Conservation (phyloP, 1,140 invertebrate genomes). For the Sminthurinus signatus region DNA sequence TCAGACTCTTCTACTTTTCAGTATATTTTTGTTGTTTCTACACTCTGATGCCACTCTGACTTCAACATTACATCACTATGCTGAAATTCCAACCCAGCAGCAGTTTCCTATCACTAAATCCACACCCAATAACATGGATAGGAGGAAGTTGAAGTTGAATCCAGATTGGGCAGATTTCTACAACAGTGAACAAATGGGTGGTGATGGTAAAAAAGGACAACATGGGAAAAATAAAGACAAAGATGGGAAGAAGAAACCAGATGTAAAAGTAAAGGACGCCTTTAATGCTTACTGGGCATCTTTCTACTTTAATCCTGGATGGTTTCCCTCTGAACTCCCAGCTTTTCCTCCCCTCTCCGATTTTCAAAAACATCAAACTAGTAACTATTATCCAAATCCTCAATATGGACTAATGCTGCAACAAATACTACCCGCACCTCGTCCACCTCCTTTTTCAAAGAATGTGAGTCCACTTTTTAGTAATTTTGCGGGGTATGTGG, state of each 20-base stretch:
- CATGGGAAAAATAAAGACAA: too few species aligned
- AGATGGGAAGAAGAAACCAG: not conserved
- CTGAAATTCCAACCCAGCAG: too few species aligned
- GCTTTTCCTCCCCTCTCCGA: not conserved
- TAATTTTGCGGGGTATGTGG: slow-evolving; percentile 10
- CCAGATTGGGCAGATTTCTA: not conserved
- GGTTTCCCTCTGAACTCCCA: not conserved
- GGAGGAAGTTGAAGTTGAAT: not conserved
- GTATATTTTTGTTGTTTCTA: too few species aligned
- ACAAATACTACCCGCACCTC: not conserved
- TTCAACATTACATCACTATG: too few species aligned
- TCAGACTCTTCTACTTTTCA: too few species aligned
- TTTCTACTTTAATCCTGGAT: slow-evolving; percentile 9
- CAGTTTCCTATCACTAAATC: not conserved
- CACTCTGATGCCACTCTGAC: too few species aligned
- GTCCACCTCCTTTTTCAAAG: not conserved
- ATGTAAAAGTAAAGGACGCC: not conserved
- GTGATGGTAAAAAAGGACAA: not conserved
- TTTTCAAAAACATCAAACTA: not conserved
- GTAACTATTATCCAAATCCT: slow-evolving; percentile 4
- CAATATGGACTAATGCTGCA: not conserved
- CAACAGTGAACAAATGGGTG: not conserved
- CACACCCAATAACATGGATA: too few species aligned
- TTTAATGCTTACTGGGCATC: not conserved
- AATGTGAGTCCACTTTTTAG: not conserved